A percentile compares a stretch with the other conserved stretches of the same genome.
phyloP scores from a whole-genome alignment of 2,797 vertebrate genomes.

The Cossypha polioptera region DNA sequence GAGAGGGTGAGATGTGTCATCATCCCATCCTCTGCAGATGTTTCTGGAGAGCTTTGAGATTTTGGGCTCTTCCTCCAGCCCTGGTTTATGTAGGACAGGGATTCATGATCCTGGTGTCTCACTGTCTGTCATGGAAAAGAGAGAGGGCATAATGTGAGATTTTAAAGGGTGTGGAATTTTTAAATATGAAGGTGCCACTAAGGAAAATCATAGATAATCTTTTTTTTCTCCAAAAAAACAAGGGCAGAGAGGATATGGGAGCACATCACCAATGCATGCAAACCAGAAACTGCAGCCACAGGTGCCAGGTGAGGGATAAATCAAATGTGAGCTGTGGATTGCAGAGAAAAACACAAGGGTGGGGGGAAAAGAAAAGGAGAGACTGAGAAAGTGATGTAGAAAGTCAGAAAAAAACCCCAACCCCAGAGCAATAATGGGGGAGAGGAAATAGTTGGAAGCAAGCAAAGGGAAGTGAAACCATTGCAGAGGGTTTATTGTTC shows the following conservation, averaged over 20 bases:
- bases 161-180: not conserved
- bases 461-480: not conserved
- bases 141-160: not conserved
- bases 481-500: not conserved
- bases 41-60: not conserved
- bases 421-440: not conserved
- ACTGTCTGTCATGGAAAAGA: not conserved
- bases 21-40: not conserved
- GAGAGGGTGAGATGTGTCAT: not conserved
- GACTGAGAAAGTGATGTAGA: not conserved
- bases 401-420: not conserved
- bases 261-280: accelerated
- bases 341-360: not conserved
- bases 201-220: not conserved
- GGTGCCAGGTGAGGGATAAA: not conserved
- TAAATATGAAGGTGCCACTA: not conserved
- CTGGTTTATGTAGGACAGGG: not conserved
- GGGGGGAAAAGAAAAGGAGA: not conserved
- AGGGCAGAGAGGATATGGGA: not conserved
- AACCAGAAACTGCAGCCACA: accelerated
- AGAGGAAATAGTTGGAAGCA: not conserved
- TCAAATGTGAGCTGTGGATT: accelerated
- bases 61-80: not conserved
- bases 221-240: not conserved
- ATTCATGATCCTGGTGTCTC: not conserved